Conservation (phyloP, 2,888 invertebrate species). For the Eumerus sabulonum region DNA sequence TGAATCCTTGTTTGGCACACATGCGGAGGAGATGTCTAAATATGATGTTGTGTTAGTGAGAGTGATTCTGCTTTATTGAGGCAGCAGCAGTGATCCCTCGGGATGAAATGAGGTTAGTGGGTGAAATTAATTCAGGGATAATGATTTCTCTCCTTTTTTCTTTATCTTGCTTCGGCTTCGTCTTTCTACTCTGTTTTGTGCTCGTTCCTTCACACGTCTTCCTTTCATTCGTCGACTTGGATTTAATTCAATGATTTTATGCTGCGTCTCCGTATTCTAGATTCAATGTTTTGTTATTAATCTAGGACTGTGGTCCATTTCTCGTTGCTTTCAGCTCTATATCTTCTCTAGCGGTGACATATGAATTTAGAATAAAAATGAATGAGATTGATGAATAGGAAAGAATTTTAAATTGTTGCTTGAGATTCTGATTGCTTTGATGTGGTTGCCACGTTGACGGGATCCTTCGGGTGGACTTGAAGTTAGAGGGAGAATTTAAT, state of each 20-base stretch:
- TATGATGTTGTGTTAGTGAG: conserved; percentile 14
- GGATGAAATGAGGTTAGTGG: conserved; percentile 68
- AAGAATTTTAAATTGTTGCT: too few species aligned
- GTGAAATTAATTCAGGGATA: conserved; percentile 69
- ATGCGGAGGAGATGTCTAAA: too few species aligned
- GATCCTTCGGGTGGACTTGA: too few species aligned
- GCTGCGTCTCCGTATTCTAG: conserved; percentile 36
- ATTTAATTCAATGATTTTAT: conserved; percentile 62
- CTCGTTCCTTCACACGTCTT: conserved; percentile 27
- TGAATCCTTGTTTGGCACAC: too few species aligned
- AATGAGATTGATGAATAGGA: too few species aligned
- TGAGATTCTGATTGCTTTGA: too few species aligned
- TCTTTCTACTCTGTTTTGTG: conserved; percentile 9
- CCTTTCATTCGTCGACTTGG: conserved; percentile 29
- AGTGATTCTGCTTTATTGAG: conserved; percentile 59
- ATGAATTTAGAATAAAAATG: too few species aligned
- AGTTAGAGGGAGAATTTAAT: too few species aligned
- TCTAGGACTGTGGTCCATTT: too few species aligned
- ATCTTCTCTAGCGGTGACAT: too few species aligned
- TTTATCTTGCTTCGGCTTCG: conserved; percentile 12
- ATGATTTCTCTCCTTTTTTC: conserved; percentile 61
- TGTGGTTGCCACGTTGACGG: too few species aligned
- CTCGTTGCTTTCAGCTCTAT: too few species aligned
- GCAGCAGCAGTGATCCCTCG: conserved; percentile 62
- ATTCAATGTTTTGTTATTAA: not conserved